phyloP scores from a whole-genome alignment of 1,140 invertebrate genomes.

The Diachasmimorpha longicaudata region DNA sequence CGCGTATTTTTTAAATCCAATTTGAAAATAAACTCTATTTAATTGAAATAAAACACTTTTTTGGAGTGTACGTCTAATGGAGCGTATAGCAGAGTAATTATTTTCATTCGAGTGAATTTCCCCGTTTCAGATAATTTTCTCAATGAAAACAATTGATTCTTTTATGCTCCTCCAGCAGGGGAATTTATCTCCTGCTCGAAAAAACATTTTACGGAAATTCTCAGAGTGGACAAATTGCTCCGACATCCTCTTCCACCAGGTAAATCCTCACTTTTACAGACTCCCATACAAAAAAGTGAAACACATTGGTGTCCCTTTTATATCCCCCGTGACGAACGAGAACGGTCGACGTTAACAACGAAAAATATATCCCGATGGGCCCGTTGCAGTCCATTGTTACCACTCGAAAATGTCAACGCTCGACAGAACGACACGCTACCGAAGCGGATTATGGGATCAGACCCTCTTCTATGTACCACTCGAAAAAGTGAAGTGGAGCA shows the following conservation, averaged over 20 bases:
- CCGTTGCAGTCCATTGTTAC: slow-evolving; percentile 56
- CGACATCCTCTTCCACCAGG: slow-evolving; percentile 46
- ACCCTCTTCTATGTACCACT: slow-evolving; percentile 18
- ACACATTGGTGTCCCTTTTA: slow-evolving; percentile 29
- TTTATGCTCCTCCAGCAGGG: too few relatives aligned
- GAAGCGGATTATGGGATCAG: slow-evolving; percentile 59
- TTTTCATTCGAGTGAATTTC: too few relatives aligned
- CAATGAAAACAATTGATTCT: neutral
- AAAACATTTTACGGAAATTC: slow-evolving; percentile 17
- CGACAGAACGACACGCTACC: slow-evolving; percentile 22
- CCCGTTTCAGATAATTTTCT: neutral
- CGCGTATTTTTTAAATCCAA: too few relatives aligned
- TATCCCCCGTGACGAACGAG: slow-evolving; percentile 37
- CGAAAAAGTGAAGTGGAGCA: slow-evolving; percentile 25
- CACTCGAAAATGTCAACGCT: slow-evolving; percentile 49
- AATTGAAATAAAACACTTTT: too few relatives aligned
- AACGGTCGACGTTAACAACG: slow-evolving; percentile 18
- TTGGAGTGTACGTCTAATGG: too few relatives aligned
- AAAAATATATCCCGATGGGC: slow-evolving; percentile 26
- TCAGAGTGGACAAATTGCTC: slow-evolving; percentile 53
- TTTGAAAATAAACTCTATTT: too few relatives aligned
- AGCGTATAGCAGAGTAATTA: too few relatives aligned
- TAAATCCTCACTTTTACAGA: slow-evolving; percentile 46
- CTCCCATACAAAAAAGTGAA: slow-evolving; percentile 46
- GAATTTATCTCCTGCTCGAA: neutral